Conservation (phyloP, 2,888 invertebrate genomes). For the Labia minor region DNA sequence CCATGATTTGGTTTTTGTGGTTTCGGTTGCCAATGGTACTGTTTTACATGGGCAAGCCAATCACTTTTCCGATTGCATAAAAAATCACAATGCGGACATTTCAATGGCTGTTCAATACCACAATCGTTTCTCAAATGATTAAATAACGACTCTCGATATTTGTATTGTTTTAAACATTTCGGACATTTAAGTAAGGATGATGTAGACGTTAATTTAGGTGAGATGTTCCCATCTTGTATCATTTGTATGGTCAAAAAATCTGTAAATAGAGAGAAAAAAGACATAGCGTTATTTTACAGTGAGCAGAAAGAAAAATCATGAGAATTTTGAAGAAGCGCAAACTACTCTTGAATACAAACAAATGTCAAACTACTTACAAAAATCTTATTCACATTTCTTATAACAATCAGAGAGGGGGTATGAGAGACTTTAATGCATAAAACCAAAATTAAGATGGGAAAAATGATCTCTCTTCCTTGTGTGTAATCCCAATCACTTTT, state of each 20-base stretch:
- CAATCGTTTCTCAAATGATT: background rate
- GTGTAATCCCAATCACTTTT: too few relatives aligned
- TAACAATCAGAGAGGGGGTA: too few relatives aligned
- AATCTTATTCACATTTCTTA: background rate
- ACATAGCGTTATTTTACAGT: too few relatives aligned
- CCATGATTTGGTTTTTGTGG: background rate
- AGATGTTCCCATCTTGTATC: background rate
- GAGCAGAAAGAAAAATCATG: too few relatives aligned
- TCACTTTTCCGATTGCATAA: background rate
- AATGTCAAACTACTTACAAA: background rate
- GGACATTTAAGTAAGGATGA: background rate
- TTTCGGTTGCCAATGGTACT: background rate
- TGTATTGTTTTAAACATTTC: constrained; percentile 1
- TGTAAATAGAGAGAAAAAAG: background rate
- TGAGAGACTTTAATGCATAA: too few relatives aligned
- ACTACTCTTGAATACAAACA: too few relatives aligned
- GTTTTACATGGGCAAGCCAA: background rate
- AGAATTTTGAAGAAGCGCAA: too few relatives aligned
- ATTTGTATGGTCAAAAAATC: background rate
- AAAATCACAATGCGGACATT: background rate
- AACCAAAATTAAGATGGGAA: too few relatives aligned
- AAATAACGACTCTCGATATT: background rate
- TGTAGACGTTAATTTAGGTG: background rate
- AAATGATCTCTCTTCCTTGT: too few relatives aligned
- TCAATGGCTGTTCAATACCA: background rate